Conservation (phyloP, 1,140 invertebrate genomes). For the Thereuonema tuberculata region DNA sequence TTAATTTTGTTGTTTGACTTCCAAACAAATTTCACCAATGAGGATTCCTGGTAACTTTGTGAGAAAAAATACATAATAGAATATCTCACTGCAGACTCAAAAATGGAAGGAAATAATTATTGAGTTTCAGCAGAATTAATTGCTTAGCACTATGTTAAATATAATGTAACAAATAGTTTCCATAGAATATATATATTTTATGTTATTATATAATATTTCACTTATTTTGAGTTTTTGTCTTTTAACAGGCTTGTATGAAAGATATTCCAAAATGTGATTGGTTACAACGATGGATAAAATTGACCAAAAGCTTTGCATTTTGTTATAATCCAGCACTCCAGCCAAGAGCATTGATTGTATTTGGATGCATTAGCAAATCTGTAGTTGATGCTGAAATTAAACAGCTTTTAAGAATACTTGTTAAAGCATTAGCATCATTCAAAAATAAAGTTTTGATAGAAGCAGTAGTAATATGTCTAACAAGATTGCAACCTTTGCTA, state of each 20-base stretch:
- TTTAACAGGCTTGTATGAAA: conserved; percentile 84
- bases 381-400: conserved; percentile 85
- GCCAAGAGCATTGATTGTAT: conserved; percentile 86
- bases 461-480: conserved; percentile 90
- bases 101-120: too few species aligned
- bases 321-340: conserved; percentile 95
- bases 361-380: conserved; percentile 83
- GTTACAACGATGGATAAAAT: conserved; percentile 80
- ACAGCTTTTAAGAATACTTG: conserved; percentile 76
- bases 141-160: too few species aligned
- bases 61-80: too few species aligned
- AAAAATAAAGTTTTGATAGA: conserved; percentile 83
- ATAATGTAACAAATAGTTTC: too few species aligned
- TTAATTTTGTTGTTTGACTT: too few species aligned
- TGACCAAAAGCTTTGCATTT: conserved; percentile 88
- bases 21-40: too few species aligned
- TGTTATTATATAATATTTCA: too few species aligned
- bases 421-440: conserved; percentile 89
- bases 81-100: too few species aligned
- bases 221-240: too few species aligned
- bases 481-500: conserved; percentile 78
- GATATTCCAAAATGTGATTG: conserved; percentile 88
- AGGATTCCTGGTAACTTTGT: too few species aligned
- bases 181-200: too few species aligned
- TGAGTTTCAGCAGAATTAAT: too few species aligned